Percentiles rank a stretch among this genome's conserved stretches.
Conservation (phyloP, 1,140 invertebrate species). For the Lanistes nyassanus region DNA sequence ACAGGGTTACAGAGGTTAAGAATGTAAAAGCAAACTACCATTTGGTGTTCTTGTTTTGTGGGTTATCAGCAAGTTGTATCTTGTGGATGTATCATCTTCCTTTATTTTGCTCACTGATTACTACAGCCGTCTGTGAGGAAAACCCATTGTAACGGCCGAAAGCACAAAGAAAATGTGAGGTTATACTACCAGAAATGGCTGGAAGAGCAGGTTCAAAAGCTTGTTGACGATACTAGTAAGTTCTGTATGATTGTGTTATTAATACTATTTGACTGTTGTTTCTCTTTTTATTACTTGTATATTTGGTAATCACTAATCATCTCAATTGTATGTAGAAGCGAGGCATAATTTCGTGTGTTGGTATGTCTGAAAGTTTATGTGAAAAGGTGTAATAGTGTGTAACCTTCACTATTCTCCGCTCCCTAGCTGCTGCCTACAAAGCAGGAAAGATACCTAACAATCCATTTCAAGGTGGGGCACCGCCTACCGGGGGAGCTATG, state of each 20-base stretch:
- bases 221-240: constrained; percentile 95
- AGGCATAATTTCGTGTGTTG: neutral
- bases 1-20: too few relatives aligned
- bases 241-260: constrained; percentile 25
- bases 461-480: constrained; percentile 75
- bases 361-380: neutral
- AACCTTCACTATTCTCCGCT: constrained; percentile 31
- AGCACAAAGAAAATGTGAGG: constrained; percentile 99
- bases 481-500: constrained; percentile 68
- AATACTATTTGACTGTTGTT: neutral
- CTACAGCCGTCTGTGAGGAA: constrained; percentile 92
- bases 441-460: constrained; percentile 94
- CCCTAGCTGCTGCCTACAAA: constrained; percentile 87
- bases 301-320: neutral
- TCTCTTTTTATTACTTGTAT: neutral
- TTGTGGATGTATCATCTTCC: too few relatives aligned
- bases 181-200: constrained; percentile 99
- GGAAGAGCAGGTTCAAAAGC: constrained; percentile 98
- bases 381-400: constrained; percentile 7
- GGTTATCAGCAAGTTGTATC: too few relatives aligned
- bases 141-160: constrained; percentile 98
- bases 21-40: too few relatives aligned
- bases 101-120: constrained; percentile 11
- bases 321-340: neutral
- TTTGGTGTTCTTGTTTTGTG: too few relatives aligned